Conservation (phyloP, 2,888 invertebrate genomes). For the Phaonia tiefii region DNA sequence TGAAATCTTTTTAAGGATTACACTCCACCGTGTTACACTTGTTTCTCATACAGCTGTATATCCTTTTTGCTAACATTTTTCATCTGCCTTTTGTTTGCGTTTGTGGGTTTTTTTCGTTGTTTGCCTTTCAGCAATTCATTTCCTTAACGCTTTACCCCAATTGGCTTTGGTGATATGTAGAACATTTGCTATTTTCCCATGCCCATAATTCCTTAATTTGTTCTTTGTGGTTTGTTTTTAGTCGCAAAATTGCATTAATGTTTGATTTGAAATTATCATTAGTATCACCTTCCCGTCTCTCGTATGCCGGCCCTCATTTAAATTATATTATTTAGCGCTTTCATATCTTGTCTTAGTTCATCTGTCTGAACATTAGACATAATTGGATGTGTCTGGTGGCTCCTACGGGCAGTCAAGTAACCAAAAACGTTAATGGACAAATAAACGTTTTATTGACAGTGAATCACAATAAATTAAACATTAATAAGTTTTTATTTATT, state of each 20-base stretch:
- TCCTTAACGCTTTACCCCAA: slow-evolving; percentile 25
- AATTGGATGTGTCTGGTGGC: not conserved
- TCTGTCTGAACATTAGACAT: not conserved
- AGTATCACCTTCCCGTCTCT: not conserved
- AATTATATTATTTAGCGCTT: not conserved
- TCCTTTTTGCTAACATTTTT: slow-evolving; percentile 4
- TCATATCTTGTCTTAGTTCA: not conserved
- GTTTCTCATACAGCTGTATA: not conserved
- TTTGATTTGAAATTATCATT: slow-evolving; percentile 9
- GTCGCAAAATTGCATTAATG: slow-evolving; percentile 28
- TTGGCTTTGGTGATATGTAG: slow-evolving; percentile 68
- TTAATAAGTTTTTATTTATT: too few species aligned
- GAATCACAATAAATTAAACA: too few species aligned
- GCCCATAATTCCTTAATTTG: slow-evolving; percentile 50
- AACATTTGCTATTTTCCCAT: slow-evolving; percentile 45
- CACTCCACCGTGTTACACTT: slow-evolving; percentile 13
- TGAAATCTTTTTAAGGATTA: too few species aligned
- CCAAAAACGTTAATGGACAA: slow-evolving; percentile 6
- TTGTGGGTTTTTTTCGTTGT: not conserved
- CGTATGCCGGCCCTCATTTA: too few species aligned
- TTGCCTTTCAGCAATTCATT: too few species aligned
- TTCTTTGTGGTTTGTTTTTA: not conserved
- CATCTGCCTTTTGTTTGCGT: slow-evolving; percentile 1
- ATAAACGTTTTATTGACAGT: not conserved
- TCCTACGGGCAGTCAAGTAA: not conserved